Base-by-base conservation (phyloP, 2,888 invertebrate species). In the Marasmarcha lunaedactyla region DNA sequence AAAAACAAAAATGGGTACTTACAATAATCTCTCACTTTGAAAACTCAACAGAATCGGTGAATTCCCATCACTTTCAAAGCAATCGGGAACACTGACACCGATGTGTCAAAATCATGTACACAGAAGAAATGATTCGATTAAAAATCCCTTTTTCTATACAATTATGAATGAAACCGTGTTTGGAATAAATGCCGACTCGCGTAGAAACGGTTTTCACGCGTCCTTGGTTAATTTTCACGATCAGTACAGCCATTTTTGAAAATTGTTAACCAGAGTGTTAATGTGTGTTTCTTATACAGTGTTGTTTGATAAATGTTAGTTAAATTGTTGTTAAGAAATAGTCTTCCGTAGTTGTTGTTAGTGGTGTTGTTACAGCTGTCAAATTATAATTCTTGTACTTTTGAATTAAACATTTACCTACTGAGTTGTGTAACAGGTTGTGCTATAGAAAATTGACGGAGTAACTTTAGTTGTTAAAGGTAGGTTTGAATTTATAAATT, bases 121-220 rank as follows among this genome's bases (percentile, higher is more conserved):
- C 63, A 68, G 70, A 72, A 73, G 73, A 72, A 78, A 72, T 73
- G 65, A 59, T 64, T 59, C 62, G 59, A 55, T 51, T 56, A 55
- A 50, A 52, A 46, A 54, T 55, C 56, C 51, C 46, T 52, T 50
- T 55, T 63, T 65, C 68, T 68, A 45, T 51, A 51, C 45, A 62
- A 69, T 78, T 59, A 76, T 79, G 78, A 79, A 78, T 79, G 77
- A 76, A 59, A 57, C 42, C 37, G 26, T 42, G 46, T 50, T 41
- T 38, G 44, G 44, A 45, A 40, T 38, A 33, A 49, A 30, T 30
- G 30, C 3, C 9, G 10, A n/a, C 30, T 2, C 3, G 2, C 11
- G 2, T 30, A 2, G 4, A 7, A 30, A 30, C n/a, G 11, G 4
- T 11, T 30, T n/a, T 30, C 11, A 2, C n/a, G 11, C 30, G 9